phyloP scores from a whole-genome alignment of 1,140 invertebrate genomes.

The Bombus affinis region DNA sequence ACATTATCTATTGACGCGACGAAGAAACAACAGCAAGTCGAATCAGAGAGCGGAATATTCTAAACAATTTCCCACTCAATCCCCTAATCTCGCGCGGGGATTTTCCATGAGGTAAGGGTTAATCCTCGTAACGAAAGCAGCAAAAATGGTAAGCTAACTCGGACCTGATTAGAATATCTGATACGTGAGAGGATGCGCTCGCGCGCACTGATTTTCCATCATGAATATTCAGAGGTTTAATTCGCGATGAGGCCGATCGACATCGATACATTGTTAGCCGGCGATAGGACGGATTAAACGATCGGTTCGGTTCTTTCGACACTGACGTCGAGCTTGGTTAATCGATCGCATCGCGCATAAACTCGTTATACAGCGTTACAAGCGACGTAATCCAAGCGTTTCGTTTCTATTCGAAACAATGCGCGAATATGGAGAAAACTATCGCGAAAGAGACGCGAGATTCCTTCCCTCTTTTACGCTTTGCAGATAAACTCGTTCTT shows the following conservation, averaged over 20 bases:
- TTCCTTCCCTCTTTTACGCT: neutral
- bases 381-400: constrained; percentile 18
- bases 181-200: neutral
- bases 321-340: constrained; percentile 19
- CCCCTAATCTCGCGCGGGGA: neutral
- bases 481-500: neutral
- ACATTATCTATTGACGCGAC: neutral
- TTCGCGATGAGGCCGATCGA: constrained; percentile 49
- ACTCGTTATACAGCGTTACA: constrained; percentile 28
- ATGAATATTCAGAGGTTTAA: constrained; percentile 56
- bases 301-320: constrained; percentile 38
- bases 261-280: constrained; percentile 43
- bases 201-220: constrained; percentile 32
- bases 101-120: constrained; percentile 3
- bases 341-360: constrained; percentile 36
- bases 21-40: neutral
- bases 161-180: constrained; percentile 26
- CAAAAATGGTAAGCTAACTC: constrained; percentile 19
- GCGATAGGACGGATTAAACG: constrained; percentile 44
- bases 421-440: neutral
- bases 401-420: neutral
- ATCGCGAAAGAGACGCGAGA: too few species aligned
- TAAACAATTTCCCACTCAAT: neutral
- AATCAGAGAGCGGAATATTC: neutral
- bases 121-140: constrained; percentile 18